Evolutionary conservation across 64 coral and sea anemone genomes (phyloP).

Genomic region (Trachythela sp.): DNA sequence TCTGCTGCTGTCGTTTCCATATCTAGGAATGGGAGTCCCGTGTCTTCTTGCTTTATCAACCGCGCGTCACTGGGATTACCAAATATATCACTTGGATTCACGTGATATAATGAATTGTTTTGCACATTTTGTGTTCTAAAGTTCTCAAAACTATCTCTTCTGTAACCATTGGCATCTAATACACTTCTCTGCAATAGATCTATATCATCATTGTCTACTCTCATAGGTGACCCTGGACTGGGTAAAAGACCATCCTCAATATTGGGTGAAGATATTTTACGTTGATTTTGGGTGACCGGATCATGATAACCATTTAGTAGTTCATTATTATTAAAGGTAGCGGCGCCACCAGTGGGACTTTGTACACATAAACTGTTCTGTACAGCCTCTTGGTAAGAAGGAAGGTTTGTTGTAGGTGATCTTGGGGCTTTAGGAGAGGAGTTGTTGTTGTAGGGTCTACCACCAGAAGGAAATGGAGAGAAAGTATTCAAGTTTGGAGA

Average conservation of each 20-base stretch:
- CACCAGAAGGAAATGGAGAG: too few species aligned
- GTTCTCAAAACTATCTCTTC: constrained; percentile 6
- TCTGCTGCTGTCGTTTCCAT: neutral
- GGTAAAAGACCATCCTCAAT: neutral
- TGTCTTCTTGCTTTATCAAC: neutral
- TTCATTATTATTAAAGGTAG: neutral
- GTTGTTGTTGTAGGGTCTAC: neutral
- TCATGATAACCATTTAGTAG: neutral
- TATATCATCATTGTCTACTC: neutral
- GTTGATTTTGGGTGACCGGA: neutral
- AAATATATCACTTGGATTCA: neutral
- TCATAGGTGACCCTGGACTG: neutral
- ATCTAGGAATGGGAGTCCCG: neutral
- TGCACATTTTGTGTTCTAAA: neutral
- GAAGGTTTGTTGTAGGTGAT: neutral
- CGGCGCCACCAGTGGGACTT: neutral
- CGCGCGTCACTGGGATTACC: neutral
- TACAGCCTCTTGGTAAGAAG: neutral
- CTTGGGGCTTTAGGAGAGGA: neutral
- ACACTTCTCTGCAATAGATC: neutral
- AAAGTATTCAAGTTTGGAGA: neutral
- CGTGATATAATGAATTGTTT: neutral
- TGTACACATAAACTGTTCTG: constrained; percentile 10
- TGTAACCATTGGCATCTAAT: neutral
- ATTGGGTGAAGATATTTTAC: neutral